These are phyloP conservation scores for Dryocosmus kuriphilus DNA, from an alignment of 2,888 invertebrate species.

Conservation along the genomic window DNA sequence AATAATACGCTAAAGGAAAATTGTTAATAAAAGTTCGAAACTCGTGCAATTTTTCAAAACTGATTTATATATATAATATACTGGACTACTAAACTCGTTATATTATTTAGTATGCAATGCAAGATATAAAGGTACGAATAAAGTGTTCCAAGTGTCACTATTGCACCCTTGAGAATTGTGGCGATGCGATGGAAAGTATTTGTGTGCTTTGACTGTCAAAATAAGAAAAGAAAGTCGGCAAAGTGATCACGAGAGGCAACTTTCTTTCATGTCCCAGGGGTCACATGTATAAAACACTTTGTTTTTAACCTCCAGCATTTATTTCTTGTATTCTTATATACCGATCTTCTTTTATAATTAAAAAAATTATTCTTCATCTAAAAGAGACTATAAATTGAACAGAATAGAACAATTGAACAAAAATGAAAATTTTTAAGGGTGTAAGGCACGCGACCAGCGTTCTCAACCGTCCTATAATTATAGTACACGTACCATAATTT, in stretches of 20 bases:
- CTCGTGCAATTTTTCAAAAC: background rate
- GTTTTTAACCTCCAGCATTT: slow-evolving; percentile 27
- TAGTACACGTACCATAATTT: no score
- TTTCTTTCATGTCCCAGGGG: slow-evolving; percentile 13
- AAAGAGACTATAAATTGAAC: no score
- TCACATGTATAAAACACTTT: slow-evolving; percentile 7
- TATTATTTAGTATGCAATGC: slow-evolving; percentile 29
- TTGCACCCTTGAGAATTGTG: slow-evolving; percentile 28
- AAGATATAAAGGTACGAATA: slow-evolving; percentile 21
- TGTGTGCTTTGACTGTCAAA: slow-evolving; percentile 36
- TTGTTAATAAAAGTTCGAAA: no score
- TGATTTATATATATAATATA: background rate
- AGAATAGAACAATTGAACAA: no score
- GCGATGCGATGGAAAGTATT: slow-evolving; percentile 30
- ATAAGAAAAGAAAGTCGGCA: slow-evolving; percentile 31
- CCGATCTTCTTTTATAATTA: background rate
- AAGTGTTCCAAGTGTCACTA: slow-evolving; percentile 31
- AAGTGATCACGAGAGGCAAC: slow-evolving; percentile 30
- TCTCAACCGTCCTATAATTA: no score
- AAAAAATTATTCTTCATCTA: background rate
- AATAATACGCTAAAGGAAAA: no score
- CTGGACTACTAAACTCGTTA: background rate
- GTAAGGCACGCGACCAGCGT: no score
- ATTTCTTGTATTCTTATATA: background rate
- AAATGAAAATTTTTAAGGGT: no score